Evolutionary conservation across 2,113 vertebrate genomes (phyloP), one percentile per base, ranked within the genome.

Genomic region (Ploceus nigricollis): DNA sequence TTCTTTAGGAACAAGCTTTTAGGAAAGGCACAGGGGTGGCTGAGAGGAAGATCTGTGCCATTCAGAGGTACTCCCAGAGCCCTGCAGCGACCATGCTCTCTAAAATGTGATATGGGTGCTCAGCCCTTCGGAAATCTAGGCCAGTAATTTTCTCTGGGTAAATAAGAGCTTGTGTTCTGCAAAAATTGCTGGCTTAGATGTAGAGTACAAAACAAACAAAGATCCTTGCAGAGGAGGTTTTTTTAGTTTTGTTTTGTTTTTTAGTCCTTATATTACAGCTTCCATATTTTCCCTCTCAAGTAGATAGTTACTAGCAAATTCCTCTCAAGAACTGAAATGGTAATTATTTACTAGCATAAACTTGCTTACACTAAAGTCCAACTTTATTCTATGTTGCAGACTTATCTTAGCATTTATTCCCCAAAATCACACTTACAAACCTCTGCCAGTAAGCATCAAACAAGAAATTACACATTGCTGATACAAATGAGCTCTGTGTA

Each of bases 91-190:
- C 42, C 57, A 8, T 27, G 64, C 63, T 80, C 82, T 82, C 85
- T 58, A 89, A 85, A 93, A 90, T 35, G 75, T 63, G 63, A 64
- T 51, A 91, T 7, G 89, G 92, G 82, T 93, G 90, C 88, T 90
- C 79, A 88, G 75, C 82, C 88, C n/a, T 88, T 73, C 12, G 5
- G 61, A 88, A 92, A 95, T 78, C 76, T 92, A 96, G 88, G 92
- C 80, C 95, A 87, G 92, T 92, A 97, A 96, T 96, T 93, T 96
- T 93, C 96, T 95, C 96, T 68, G 88, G 54, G 82, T 95, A 96
- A 96, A 92, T 94, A 96, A 82, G 90, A 89, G 95, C 73, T 87
- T 96, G 81, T 81, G 89, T 82, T 94, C 84, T 92, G 73, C 94
- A 96, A 75, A 96, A 97, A 97, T 94, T 95, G 83, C 94, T 94